phyloP scores from a whole-genome alignment of 1,140 invertebrate species.

The Rhynchophorus ferrugineus region DNA sequence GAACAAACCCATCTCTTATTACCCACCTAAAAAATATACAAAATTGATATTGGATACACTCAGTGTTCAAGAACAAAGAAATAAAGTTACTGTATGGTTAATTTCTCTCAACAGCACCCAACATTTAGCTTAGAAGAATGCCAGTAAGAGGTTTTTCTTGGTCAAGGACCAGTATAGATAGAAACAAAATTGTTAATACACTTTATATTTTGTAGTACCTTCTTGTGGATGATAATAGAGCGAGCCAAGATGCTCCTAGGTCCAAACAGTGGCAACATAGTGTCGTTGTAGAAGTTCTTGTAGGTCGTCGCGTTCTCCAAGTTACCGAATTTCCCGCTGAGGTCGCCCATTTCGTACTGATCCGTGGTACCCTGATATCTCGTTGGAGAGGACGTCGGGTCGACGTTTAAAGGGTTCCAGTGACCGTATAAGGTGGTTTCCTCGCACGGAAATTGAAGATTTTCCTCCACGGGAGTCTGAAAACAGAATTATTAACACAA shows the following conservation, averaged over 20 bases:
- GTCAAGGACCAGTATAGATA: too few species aligned
- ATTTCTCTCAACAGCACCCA: too few species aligned
- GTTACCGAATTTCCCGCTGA: slow-evolving; percentile 83
- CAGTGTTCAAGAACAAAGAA: too few species aligned
- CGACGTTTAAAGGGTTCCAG: slow-evolving; percentile 74
- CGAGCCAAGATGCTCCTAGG: slow-evolving; percentile 74
- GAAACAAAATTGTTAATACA: too few species aligned
- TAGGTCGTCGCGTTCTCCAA: slow-evolving; percentile 53
- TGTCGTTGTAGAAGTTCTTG: slow-evolving; percentile 66
- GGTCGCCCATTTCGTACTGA: slow-evolving; percentile 82
- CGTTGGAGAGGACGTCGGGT: slow-evolving; percentile 49
- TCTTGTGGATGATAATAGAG: slow-evolving; percentile 80
- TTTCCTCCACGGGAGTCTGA: slow-evolving; percentile 68
- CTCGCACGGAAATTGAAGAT: slow-evolving; percentile 84
- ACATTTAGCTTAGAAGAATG: too few species aligned
- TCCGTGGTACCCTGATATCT: slow-evolving; percentile 58
- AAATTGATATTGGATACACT: too few species aligned
- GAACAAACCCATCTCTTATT: slow-evolving; percentile 70
- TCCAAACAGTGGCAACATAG: slow-evolving; percentile 77
- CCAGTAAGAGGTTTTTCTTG: too few species aligned
- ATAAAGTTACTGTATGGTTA: too few species aligned
- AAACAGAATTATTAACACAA: slow-evolving; percentile 14
- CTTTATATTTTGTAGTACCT: slow-evolving; percentile 39
- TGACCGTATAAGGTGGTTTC: slow-evolving; percentile 68
- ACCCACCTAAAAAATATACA: slow-evolving; percentile 16